phyloP scores from a whole-genome alignment of 2,113 vertebrate species.

The Heterochromis multidens region DNA sequence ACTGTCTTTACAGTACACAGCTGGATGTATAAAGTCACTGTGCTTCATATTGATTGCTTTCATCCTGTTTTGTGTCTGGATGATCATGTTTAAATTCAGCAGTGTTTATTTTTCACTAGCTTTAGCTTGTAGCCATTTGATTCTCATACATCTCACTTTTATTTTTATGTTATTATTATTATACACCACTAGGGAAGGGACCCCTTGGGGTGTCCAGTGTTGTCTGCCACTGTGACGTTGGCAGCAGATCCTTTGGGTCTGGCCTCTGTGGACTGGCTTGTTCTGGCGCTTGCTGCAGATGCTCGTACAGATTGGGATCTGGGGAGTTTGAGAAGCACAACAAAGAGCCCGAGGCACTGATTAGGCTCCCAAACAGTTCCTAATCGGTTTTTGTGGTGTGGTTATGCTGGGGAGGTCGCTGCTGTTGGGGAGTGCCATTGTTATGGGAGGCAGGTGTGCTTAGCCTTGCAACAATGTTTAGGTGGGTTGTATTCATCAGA shows the following conservation, averaged over 20 bases:
- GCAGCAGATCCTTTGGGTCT: neutral
- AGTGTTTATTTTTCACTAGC: neutral
- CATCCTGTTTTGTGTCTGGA: neutral
- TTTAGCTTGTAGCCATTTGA: neutral
- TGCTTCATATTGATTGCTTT: neutral
- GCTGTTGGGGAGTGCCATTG: rapidly evolving
- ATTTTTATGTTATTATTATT: neutral
- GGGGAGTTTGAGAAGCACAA: neutral
- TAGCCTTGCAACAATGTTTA: neutral
- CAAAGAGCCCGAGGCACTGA: neutral
- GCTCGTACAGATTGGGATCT: neutral
- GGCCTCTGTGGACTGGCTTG: neutral
- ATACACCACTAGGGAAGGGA: neutral
- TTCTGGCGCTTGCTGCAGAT: neutral
- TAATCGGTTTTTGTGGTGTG: neutral
- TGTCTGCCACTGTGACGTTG: neutral
- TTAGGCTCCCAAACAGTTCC: neutral
- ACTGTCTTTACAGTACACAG: neutral
- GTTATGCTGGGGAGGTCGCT: neutral
- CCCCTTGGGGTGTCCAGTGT: neutral
- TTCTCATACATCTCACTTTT: neutral
- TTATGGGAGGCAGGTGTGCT: neutral
- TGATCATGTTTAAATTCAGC: neutral
- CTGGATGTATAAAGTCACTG: neutral
- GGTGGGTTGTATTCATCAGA: neutral